phyloP scores from a whole-genome alignment of 2,113 vertebrate genomes.

The Menura novaehollandiae region DNA sequence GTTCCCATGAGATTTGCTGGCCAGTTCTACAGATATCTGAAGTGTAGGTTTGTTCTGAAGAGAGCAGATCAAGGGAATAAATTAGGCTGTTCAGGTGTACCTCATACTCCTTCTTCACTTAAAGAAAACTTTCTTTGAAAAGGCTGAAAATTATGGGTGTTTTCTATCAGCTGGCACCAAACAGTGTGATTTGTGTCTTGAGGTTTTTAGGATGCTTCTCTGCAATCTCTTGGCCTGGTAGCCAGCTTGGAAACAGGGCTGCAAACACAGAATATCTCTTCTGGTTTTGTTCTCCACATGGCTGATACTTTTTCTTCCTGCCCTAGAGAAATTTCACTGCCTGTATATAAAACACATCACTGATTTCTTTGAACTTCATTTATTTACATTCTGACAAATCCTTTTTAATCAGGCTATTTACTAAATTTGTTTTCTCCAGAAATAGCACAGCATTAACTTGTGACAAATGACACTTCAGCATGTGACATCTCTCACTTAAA shows the following conservation, averaged over 20 bases:
- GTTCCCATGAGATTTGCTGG: background rate
- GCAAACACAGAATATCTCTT: background rate
- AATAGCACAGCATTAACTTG: constrained; percentile 17
- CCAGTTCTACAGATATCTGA: background rate
- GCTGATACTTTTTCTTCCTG: background rate
- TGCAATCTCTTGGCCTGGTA: background rate
- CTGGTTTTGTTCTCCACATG: fast-evolving
- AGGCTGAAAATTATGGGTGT: background rate
- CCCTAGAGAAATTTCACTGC: background rate
- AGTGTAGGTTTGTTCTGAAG: background rate
- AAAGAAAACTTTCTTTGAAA: background rate
- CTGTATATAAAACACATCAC: background rate
- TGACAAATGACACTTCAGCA: constrained; percentile 44
- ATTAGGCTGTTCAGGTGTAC: background rate
- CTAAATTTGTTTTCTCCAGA: constrained; percentile 24
- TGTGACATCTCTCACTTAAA: constrained; percentile 38
- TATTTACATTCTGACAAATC: constrained; percentile 43
- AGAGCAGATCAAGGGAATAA: background rate
- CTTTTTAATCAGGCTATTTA: constrained; percentile 49
- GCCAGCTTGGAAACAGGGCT: background rate
- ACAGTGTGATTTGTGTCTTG: background rate
- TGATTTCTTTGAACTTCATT: constrained; percentile 7
- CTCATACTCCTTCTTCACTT: background rate
- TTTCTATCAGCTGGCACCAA: background rate
- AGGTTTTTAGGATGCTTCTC: background rate